A percentile compares a stretch with the other conserved stretches of the same genome.
phyloP scores from a whole-genome alignment of 2,888 invertebrate genomes.

The Euzophera pinguis region DNA sequence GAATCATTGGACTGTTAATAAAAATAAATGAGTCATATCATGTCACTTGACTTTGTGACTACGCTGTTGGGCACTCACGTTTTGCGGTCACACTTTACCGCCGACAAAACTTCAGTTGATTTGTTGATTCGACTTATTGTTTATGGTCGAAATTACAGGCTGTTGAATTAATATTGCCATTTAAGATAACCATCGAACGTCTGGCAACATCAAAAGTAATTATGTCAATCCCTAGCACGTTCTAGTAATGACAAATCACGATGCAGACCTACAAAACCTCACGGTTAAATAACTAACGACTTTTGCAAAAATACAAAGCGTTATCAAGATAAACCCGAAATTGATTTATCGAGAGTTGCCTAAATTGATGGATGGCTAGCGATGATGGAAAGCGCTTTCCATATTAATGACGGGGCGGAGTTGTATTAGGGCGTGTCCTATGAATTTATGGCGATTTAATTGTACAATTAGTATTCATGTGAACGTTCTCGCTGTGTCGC shows the following conservation, averaged over 20 bases:
- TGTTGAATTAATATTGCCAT: slow-evolving; percentile 42
- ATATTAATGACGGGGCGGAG: slow-evolving; percentile 21
- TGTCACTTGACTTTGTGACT: slow-evolving; percentile 27
- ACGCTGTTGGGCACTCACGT: slow-evolving; percentile 39
- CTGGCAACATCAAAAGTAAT: slow-evolving; percentile 27
- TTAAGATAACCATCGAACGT: slow-evolving; percentile 39
- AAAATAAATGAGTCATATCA: slow-evolving; percentile 31
- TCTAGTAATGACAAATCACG: slow-evolving; percentile 5
- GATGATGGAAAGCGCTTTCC: slow-evolving; percentile 20
- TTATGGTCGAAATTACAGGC: slow-evolving; percentile 41
- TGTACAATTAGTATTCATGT: slow-evolving; percentile 12
- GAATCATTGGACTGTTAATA: slow-evolving; percentile 23
- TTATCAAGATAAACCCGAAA: slow-evolving; percentile 14
- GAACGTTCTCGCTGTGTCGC: slow-evolving; percentile 3
- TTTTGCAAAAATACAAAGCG: slow-evolving; percentile 14
- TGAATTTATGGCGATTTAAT: slow-evolving; percentile 18
- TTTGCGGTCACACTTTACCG: slow-evolving; percentile 40
- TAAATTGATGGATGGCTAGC: slow-evolving; percentile 19
- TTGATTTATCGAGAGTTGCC: slow-evolving; percentile 21
- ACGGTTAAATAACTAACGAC: not conserved
- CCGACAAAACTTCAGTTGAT: slow-evolving; percentile 33
- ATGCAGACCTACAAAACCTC: not conserved
- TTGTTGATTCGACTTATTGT: slow-evolving; percentile 44
- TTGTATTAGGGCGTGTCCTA: slow-evolving; percentile 13
- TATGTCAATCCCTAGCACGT: slow-evolving; percentile 13